Conservation (phyloP, 2,888 invertebrate genomes). For the Lepetodrilus schrolli region DNA sequence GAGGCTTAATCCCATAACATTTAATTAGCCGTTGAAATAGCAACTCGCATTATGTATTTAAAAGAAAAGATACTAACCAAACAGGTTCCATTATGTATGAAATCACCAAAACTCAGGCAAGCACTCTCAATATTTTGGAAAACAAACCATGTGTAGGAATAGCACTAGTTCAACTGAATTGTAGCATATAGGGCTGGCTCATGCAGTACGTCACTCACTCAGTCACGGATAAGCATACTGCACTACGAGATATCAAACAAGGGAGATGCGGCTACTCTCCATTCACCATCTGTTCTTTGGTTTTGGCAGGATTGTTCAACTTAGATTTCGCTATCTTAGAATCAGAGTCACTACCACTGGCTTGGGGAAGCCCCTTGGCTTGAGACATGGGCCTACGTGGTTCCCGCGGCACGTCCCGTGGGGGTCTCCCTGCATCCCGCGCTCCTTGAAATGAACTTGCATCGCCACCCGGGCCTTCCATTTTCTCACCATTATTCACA, state of each 20-base stretch:
- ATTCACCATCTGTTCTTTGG: conserved; percentile 64
- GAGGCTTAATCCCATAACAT: too few relatives aligned
- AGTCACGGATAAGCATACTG: conserved; percentile 25
- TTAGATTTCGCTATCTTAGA: conserved; percentile 53
- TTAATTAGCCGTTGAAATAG: too few relatives aligned
- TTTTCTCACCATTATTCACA: conserved; percentile 27
- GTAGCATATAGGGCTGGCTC: neutral
- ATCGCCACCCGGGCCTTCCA: conserved; percentile 32
- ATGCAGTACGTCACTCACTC: neutral
- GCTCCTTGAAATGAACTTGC: conserved; percentile 27
- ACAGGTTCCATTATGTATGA: too few relatives aligned
- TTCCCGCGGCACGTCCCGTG: conserved; percentile 35
- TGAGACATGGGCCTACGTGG: conserved; percentile 35
- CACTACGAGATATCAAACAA: neutral
- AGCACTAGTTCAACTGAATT: neutral
- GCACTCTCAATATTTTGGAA: neutral
- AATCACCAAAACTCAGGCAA: neutral
- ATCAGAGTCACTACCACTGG: conserved; percentile 63
- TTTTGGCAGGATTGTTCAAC: conserved; percentile 41
- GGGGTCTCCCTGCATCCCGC: conserved; percentile 33
- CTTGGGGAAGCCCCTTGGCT: conserved; percentile 40
- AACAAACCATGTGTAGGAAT: neutral
- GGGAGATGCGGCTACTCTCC: conserved; percentile 52
- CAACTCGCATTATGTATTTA: too few relatives aligned
- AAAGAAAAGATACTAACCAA: too few relatives aligned